Percentiles rank a stretch among this genome's conserved stretches.
phyloP scores from a whole-genome alignment of 2,888 invertebrate species.

The Drosophila imparisetae region DNA sequence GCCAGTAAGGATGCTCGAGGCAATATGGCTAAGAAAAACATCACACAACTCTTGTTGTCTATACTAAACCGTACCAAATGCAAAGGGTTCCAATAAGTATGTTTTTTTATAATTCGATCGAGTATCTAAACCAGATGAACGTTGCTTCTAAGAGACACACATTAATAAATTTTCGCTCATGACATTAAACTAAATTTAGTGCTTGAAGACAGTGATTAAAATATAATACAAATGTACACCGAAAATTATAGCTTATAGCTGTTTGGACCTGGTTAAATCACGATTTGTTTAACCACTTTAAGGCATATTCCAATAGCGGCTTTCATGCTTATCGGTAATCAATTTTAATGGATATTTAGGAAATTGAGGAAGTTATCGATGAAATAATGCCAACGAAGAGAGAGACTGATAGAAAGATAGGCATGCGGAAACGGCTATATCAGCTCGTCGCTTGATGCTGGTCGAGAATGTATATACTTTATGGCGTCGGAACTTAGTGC shows the following conservation, averaged over 20 bases:
- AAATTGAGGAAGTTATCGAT: neutral
- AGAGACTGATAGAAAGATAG: neutral
- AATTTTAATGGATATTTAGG: neutral
- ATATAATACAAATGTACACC: neutral
- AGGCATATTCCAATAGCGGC: neutral
- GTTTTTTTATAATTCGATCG: neutral
- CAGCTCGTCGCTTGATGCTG: neutral
- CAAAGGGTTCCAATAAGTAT: neutral
- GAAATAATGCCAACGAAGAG: neutral
- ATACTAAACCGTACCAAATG: neutral
- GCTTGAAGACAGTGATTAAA: neutral
- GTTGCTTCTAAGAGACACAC: too few relatives aligned
- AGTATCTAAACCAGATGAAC: neutral
- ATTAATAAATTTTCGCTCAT: neutral
- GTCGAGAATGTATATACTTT: neutral
- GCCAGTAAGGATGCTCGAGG: neutral
- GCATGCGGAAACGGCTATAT: neutral
- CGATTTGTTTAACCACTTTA: neutral
- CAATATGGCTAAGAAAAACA: neutral
- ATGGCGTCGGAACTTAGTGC: neutral
- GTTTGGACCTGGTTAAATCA: neutral
- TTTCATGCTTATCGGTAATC: neutral
- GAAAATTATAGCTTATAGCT: neutral
- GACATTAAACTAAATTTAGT: neutral
- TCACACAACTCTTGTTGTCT: neutral